Conservation (phyloP, 2,113 vertebrate genomes). For the Rhabdomys dilectus region DNA sequence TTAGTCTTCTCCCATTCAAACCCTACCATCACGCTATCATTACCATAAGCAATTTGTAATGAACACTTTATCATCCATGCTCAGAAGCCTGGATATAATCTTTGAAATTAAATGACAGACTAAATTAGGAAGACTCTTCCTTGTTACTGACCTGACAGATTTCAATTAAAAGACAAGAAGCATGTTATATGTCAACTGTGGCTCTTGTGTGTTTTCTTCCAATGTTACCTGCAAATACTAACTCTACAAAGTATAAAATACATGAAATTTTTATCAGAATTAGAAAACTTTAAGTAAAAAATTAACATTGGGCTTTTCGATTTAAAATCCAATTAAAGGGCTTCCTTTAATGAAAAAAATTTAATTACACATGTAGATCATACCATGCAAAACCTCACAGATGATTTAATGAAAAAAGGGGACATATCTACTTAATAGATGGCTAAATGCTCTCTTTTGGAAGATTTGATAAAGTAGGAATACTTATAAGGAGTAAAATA, state of each 20-base stretch:
- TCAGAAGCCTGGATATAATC: background rate
- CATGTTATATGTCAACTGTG: background rate
- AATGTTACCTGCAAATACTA: background rate
- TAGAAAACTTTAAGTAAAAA: background rate
- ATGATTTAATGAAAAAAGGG: background rate
- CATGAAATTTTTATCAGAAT: background rate
- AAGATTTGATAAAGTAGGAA: background rate
- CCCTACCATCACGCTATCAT: background rate
- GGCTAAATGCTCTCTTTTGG: background rate
- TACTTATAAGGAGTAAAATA: background rate
- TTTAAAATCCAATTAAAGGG: background rate
- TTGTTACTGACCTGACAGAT: background rate
- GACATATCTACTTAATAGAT: rapidly evolving
- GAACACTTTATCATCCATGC: background rate
- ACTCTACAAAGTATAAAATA: background rate
- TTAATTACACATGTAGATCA: background rate
- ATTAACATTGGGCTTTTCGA: background rate
- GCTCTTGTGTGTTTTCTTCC: background rate
- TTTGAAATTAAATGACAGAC: background rate
- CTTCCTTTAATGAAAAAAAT: background rate
- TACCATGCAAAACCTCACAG: background rate
- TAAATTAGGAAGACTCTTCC: background rate
- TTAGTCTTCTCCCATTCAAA: background rate
- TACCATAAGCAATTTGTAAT: background rate
- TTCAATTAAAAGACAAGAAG: background rate